Percentiles rank a stretch among this genome's conserved stretches.
phyloP scores from a whole-genome alignment of 2,113 vertebrate genomes.

The Neotoma lepida region DNA sequence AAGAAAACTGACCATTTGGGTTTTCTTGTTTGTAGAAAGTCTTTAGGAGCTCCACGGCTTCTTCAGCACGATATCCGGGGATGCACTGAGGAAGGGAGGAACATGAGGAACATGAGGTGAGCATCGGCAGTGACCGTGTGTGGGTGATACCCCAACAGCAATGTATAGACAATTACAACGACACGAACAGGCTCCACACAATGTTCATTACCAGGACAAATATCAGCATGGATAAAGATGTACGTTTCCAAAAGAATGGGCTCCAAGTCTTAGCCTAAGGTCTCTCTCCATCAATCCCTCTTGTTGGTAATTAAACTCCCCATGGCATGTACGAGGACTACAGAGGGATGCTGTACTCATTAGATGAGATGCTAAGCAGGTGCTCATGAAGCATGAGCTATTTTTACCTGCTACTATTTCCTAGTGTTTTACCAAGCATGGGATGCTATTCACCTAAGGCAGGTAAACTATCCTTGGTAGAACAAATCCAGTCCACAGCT shows the following conservation, averaged over 20 bases:
- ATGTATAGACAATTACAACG: rapidly evolving
- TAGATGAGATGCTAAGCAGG: not conserved
- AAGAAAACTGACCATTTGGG: conserved; percentile 91
- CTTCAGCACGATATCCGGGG: conserved; percentile 92
- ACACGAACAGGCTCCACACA: not conserved
- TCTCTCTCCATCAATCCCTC: not conserved
- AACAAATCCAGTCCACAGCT: not conserved
- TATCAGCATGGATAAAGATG: not conserved
- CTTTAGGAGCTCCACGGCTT: conserved; percentile 95
- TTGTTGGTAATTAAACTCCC: not conserved
- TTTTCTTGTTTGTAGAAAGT: conserved; percentile 98
- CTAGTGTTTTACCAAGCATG: not conserved
- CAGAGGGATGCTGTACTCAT: not conserved
- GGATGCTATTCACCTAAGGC: not conserved
- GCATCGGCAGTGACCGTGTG: not conserved
- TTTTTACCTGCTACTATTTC: not conserved
- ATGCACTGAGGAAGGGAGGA: conserved; percentile 88
- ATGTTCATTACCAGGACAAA: not conserved
- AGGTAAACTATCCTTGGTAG: not conserved
- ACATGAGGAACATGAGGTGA: conserved; percentile 75
- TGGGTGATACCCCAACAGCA: not conserved
- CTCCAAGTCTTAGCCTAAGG: not conserved
- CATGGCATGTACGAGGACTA: not conserved
- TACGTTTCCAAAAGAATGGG: not conserved
- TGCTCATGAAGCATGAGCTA: not conserved